A percentile compares a stretch with the other conserved stretches of the same genome.
These are phyloP conservation scores for Dromius quadrimaculatus DNA, from an alignment of 2,888 invertebrate species.

Conservation along the genomic window DNA sequence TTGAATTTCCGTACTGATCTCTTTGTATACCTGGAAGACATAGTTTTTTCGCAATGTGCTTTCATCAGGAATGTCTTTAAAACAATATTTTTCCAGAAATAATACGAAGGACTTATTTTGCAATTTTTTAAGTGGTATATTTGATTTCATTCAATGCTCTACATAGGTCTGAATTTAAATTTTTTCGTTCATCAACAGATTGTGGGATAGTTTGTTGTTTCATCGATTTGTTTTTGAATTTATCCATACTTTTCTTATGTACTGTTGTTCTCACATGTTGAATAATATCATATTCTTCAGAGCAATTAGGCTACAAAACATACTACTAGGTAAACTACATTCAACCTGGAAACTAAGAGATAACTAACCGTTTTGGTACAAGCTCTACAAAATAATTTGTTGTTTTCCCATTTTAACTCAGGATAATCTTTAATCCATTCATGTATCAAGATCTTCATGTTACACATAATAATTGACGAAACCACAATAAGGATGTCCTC, in stretches of 20 bases:
- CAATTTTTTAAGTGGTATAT: slow-evolving; percentile 51
- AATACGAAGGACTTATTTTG: background rate
- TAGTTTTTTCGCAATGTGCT: background rate
- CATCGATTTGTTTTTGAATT: background rate
- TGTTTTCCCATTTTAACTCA: too few species aligned
- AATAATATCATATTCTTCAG: background rate
- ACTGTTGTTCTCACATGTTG: background rate
- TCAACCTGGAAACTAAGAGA: too few species aligned
- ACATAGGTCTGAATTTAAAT: background rate
- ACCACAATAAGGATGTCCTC: too few species aligned
- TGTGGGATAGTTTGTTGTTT: background rate
- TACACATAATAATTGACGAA: too few species aligned
- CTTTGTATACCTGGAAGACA: background rate
- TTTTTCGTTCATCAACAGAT: too few species aligned
- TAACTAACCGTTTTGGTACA: too few species aligned
- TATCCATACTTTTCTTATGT: too few species aligned
- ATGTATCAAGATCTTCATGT: too few species aligned
- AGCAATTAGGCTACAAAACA: background rate
- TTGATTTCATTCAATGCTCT: background rate
- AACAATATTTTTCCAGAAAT: slow-evolving; percentile 8
- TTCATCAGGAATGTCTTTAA: background rate
- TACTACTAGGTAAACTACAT: too few species aligned
- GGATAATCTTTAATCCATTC: too few species aligned
- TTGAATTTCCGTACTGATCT: background rate
- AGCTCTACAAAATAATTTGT: too few species aligned